Base-by-base conservation (phyloP, 2,888 invertebrate species). In the Congeria kusceri region DNA sequence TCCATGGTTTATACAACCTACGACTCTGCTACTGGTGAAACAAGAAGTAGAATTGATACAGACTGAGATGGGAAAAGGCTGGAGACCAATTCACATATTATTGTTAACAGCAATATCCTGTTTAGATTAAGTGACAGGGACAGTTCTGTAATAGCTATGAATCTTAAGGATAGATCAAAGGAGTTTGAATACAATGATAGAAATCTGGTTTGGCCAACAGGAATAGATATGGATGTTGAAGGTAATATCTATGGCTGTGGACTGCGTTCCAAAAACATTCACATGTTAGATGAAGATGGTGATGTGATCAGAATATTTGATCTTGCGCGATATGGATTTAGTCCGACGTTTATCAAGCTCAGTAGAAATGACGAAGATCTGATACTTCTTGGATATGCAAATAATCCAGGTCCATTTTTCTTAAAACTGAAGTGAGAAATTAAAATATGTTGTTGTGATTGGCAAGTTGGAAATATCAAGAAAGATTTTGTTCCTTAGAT, bases 331-430 rank as follows among this genome's bases (percentile, higher is more conserved):
- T 44, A 53, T 27, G n/a, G 28, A 13, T 23, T 53, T 23, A 39
- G 32, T 11, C 65, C 65, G 29, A 65, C 39, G 53, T 29, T 11
- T 56, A 65, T 65, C 53, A 32, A 23, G 9, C 28, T 65, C 32
- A 65, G 65, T n/a, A 53, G 53, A 49, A 65, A 65, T 44, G n/a
- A 20, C 2, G 29, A 53, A 29, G 65, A 65, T 23, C n/a, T 56
- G 1, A 53, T 65, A 7, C n/a, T 65, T 53, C 65, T 65, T n/a
- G 65, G 65, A n/a, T 20, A 65, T 65, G 65, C 53, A 32, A 56
- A 32, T 25, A 23, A n/a, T 2, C 49, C 65, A 5, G 65, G 65
- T 20, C 65, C 65, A 20, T 65, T 65, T 32, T 56, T 65, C 13
- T 65, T 53, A 20, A 20, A 28, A 27, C 39, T 65, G 29, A 53